phyloP scores from a whole-genome alignment of 2,797 vertebrate genomes.

The Rhynchonycteris naso region DNA sequence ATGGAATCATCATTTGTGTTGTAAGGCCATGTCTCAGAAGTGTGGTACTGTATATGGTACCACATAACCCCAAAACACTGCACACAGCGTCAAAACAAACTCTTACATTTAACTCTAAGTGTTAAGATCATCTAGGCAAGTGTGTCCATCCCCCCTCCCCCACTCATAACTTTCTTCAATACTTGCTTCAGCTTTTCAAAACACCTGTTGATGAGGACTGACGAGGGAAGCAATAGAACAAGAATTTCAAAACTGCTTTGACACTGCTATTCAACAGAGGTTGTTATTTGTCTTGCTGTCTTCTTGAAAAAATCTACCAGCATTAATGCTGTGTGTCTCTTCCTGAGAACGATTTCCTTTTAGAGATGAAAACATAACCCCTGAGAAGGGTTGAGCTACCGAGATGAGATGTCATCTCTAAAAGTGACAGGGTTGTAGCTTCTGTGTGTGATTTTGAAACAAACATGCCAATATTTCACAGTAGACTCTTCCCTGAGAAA shows the following conservation, averaged over 20 bases:
- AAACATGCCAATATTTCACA: constrained; percentile 8
- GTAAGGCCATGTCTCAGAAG: background rate
- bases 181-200: constrained; percentile 3
- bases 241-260: background rate
- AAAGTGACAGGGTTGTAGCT: constrained; percentile 34
- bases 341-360: constrained; percentile 20
- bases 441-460: constrained; percentile 19
- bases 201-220: background rate
- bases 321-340: background rate
- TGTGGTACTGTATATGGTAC: background rate
- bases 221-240: background rate
- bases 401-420: constrained; percentile 23
- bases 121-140: background rate
- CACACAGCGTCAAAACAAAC: constrained; percentile 9
- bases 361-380: constrained; percentile 19
- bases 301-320: constrained; percentile 35
- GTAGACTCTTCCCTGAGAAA: background rate
- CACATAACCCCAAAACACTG: background rate
- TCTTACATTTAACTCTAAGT: constrained; percentile 22
- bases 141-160: rapidly evolving
- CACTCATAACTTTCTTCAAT: background rate
- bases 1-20: background rate
- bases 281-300: background rate
- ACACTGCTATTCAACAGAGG: background rate
- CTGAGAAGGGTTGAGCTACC: background rate